These are phyloP conservation scores for Rhynchonycteris naso DNA, from an alignment of 2,797 vertebrate genomes.

Conservation along the genomic window DNA sequence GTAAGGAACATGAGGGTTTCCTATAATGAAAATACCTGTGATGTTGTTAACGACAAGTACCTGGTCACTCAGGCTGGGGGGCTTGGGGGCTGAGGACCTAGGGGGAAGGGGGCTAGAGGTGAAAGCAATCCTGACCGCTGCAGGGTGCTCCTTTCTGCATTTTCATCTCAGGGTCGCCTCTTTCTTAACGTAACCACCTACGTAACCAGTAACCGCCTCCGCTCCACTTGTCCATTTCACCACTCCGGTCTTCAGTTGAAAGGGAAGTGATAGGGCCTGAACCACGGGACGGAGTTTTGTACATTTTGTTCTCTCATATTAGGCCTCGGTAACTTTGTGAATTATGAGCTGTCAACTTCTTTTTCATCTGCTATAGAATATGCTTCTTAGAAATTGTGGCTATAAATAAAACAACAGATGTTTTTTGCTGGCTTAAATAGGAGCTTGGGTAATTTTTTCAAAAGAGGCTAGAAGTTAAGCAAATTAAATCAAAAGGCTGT, in stretches of 20 bases:
- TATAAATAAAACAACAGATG: constrained; percentile 91
- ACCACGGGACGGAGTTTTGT: constrained; percentile 78
- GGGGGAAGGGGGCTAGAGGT: neutral
- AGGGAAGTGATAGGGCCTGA: constrained; percentile 78
- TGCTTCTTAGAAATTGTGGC: constrained; percentile 88
- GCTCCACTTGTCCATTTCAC: constrained; percentile 51
- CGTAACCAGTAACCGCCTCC: constrained; percentile 35
- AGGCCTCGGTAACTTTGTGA: constrained; percentile 85
- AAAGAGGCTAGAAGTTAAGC: constrained; percentile 65
- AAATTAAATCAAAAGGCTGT: constrained; percentile 52
- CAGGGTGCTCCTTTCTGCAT: constrained; percentile 27
- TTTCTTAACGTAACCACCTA: constrained; percentile 55
- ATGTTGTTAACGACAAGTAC: constrained; percentile 54
- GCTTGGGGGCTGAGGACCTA: too few relatives aligned
- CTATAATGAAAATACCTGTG: constrained; percentile 20
- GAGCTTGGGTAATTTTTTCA: constrained; percentile 77
- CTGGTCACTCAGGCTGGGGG: neutral
- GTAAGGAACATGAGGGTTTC: neutral
- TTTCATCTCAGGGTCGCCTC: constrained; percentile 6
- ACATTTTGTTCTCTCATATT: constrained; percentile 88
- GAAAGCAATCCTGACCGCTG: neutral
- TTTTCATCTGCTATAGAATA: constrained; percentile 87
- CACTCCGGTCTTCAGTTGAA: constrained; percentile 67
- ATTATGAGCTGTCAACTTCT: constrained; percentile 87
- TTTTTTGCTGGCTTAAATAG: constrained; percentile 85